phyloP scores from a whole-genome alignment of 2,888 invertebrate species.

The Lysandra bellargus region DNA sequence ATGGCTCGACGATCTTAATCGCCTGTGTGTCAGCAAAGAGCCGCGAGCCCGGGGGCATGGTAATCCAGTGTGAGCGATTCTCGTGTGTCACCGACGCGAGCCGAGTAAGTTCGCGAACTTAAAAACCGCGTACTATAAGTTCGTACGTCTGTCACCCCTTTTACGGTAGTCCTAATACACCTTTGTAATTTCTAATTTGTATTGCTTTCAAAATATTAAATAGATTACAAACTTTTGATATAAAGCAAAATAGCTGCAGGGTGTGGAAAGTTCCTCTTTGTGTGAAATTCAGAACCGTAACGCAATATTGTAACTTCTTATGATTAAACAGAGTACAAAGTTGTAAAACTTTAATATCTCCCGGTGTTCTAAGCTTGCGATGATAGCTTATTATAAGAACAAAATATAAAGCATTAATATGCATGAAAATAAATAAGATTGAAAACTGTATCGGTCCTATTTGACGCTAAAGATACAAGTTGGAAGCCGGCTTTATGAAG shows the following conservation, averaged over 20 bases:
- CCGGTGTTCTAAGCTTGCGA: neutral
- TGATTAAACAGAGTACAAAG: slow-evolving; percentile 26
- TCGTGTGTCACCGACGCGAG: no score
- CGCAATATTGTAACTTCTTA: slow-evolving; percentile 1
- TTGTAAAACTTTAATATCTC: slow-evolving; percentile 19
- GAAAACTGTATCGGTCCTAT: no score
- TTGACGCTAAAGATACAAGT: no score
- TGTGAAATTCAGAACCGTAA: slow-evolving; percentile 3
- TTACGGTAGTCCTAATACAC: neutral
- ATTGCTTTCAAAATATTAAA: neutral
- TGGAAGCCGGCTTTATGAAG: no score
- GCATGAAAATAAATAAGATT: no score
- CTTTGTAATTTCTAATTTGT: neutral
- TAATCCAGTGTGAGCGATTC: no score
- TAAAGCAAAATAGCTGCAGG: neutral
- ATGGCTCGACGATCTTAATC: no score
- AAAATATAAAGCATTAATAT: neutral
- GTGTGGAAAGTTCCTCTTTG: neutral
- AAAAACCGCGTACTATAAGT: no score
- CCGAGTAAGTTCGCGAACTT: no score
- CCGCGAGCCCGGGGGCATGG: no score
- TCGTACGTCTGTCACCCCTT: no score
- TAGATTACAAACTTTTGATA: neutral
- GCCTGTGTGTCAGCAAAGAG: no score
- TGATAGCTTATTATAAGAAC: neutral